A percentile compares a stretch with the other conserved stretches of the same genome.
These are phyloP conservation scores for Thecocarcelia acutangulata DNA, from an alignment of 2,888 invertebrate species.

Conservation along the genomic window DNA sequence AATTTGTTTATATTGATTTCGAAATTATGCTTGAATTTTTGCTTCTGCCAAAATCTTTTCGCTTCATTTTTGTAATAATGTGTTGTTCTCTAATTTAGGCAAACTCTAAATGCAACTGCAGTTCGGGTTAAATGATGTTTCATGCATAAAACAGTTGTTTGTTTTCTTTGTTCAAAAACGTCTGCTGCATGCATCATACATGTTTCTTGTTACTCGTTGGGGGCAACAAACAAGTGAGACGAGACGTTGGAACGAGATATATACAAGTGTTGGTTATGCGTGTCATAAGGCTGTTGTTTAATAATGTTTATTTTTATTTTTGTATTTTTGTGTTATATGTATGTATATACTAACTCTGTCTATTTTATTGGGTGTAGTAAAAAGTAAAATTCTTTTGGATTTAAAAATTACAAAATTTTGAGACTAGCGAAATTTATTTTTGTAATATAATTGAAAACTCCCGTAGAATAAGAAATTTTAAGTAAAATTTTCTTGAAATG, in stretches of 20 bases:
- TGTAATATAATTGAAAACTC: too few relatives aligned
- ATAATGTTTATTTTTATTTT: conserved; percentile 39
- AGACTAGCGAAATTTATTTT: too few relatives aligned
- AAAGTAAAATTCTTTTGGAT: neutral
- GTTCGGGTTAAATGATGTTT: conserved; percentile 45
- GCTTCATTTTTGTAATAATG: too few relatives aligned
- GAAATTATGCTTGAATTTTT: too few relatives aligned
- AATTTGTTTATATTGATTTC: too few relatives aligned
- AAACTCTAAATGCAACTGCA: conserved; percentile 46
- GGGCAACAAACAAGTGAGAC: conserved; percentile 5
- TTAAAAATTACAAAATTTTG: too few relatives aligned
- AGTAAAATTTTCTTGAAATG: too few relatives aligned
- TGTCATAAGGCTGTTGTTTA: conserved; percentile 65
- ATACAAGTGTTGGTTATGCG: conserved; percentile 61
- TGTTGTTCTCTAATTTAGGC: neutral
- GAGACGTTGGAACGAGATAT: neutral
- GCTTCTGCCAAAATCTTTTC: too few relatives aligned
- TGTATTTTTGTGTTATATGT: conserved; percentile 1
- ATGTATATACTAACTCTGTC: neutral
- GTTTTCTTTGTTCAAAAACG: conserved; percentile 19
- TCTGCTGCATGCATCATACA: conserved; percentile 50
- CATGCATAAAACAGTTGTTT: conserved; percentile 42
- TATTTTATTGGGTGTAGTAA: conserved; percentile 13
- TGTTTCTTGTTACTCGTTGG: conserved; percentile 4
- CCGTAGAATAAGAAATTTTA: too few relatives aligned